Evolutionary conservation across 2,888 invertebrate species (phyloP), one percentile per base, ranked within the genome.

Genomic region (Machimus atricapillus): DNA sequence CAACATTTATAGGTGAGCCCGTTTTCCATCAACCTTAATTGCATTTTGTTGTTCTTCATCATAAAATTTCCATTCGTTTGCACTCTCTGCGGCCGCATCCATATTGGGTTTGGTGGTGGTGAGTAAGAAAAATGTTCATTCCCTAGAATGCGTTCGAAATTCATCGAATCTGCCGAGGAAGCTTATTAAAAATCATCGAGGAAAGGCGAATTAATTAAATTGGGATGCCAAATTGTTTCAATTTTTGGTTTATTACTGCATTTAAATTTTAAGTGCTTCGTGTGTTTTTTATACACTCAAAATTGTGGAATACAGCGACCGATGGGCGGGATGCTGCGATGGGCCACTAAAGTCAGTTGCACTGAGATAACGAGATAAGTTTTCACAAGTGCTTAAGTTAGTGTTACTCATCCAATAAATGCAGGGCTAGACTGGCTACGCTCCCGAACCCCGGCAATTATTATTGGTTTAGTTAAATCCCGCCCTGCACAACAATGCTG

Each of bases 401-500:
- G 76, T 40, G 76, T 40, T 37, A 76, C 76, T 76, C 76, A 76
- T 76, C 27, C 76, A 76, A 40, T 76, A 76, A 76, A 76, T 76
- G 76, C 40, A 76, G 37, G 34, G 76, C 76, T 40, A 40, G 37
- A 40, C 76, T 34, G 76, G 12, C 4, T 23, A 37, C 31, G 8
- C 8, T 31, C 76, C 27, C 76, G 76, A 14, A 76, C 40, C 34
- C 14, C 76, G 27, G 76, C 76, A 34, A 76, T 76, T 76, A 76
- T 76, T 76, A 76, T 76, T 76, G 76, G 76, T 76, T 76, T 76
- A 76, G 76, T 76, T 76, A 76, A 76, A 76, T 76, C 76, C n/a
- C 8, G 12, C 40, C 40, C 14, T 12, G 76, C 40, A 76, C 76
- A 76, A 76, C 76, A 76, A n/a, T 76, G 16, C 37, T 76, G n/a